Evolutionary conservation across 2,113 vertebrate species (phyloP).

Genomic region (Elaphurus davidianus): DNA sequence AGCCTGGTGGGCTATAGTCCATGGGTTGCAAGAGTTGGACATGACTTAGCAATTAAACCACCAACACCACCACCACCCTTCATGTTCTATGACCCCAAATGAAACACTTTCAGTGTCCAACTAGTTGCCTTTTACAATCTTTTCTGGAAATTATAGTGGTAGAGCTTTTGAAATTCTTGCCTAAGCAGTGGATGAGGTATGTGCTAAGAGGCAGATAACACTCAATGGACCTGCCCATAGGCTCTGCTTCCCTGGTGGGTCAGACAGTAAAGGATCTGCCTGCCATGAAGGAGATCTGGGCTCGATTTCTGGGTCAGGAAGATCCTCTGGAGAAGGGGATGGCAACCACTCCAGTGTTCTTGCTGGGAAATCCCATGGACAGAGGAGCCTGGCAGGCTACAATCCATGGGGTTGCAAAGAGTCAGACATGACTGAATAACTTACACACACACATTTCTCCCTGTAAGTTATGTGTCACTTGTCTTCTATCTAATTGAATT

Average conservation of each 20-base stretch:
- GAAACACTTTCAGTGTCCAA: background rate
- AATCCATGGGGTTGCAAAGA: background rate
- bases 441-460: background rate
- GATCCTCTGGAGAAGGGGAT: background rate
- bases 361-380: background rate
- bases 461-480: background rate
- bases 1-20: background rate
- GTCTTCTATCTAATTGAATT: slow-evolving; percentile 5
- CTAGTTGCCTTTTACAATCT: background rate
- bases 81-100: background rate
- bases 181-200: background rate
- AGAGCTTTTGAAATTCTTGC: background rate
- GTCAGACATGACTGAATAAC: background rate
- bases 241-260: background rate
- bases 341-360: background rate
- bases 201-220: background rate
- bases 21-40: background rate
- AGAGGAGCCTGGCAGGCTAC: background rate
- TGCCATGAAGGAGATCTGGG: background rate
- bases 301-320: background rate
- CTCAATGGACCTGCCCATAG: background rate
- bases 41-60: background rate
- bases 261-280: background rate
- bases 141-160: background rate
- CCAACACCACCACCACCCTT: background rate